Percentiles rank a stretch among this genome's conserved stretches.
These are phyloP conservation scores for Ptychoptera contaminata DNA, from an alignment of 2,888 invertebrate genomes.

Conservation along the genomic window DNA sequence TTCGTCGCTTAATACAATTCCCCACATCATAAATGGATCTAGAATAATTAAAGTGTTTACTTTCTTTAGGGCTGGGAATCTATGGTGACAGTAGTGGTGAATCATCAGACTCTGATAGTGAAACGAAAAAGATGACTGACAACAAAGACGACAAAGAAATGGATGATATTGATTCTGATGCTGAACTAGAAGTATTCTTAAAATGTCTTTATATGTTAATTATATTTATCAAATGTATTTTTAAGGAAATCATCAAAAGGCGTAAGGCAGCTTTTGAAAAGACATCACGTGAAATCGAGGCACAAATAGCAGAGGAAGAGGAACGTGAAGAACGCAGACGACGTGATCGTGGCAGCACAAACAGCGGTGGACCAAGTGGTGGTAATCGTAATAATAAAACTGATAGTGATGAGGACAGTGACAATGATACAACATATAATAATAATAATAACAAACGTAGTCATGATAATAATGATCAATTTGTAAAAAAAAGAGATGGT, in stretches of 20 bases:
- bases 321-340: slow-evolving; percentile 31
- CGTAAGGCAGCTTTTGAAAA: slow-evolving; percentile 53
- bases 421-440: slow-evolving; percentile 4
- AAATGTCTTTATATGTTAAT: slow-evolving; percentile 2
- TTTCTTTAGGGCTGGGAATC: slow-evolving; percentile 61
- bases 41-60: neutral
- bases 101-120: slow-evolving; percentile 38
- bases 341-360: slow-evolving; percentile 18
- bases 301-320: slow-evolving; percentile 46
- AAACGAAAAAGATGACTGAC: slow-evolving; percentile 25
- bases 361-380: slow-evolving; percentile 10
- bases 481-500: slow-evolving; percentile 19
- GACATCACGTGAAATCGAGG: slow-evolving; percentile 63
- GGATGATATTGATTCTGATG: slow-evolving; percentile 45
- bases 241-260: slow-evolving; percentile 41
- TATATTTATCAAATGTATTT: neutral
- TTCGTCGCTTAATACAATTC: too few species aligned
- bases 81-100: slow-evolving; percentile 60
- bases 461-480: slow-evolving; percentile 5
- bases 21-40: neutral
- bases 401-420: slow-evolving; percentile 11
- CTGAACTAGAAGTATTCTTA: slow-evolving; percentile 50
- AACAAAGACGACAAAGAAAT: slow-evolving; percentile 30
- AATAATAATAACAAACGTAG: slow-evolving; percentile 6
- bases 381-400: slow-evolving; percentile 5